Evolutionary conservation across 1,140 invertebrate species (phyloP).

Genomic region (Pentalonia nigronervosa): DNA sequence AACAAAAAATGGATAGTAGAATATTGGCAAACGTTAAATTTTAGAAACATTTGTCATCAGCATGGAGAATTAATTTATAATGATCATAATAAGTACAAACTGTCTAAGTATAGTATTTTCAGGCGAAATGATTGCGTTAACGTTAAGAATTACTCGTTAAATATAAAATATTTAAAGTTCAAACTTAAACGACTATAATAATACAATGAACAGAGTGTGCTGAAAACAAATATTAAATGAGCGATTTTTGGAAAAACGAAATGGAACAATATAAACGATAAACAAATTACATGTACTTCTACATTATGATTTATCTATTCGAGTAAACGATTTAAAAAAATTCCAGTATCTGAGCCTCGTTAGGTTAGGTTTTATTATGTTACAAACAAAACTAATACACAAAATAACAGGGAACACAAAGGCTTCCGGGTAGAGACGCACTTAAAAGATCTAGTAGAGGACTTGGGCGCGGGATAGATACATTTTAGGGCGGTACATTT

Average conservation of each 20-base stretch:
- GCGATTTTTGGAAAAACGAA: neutral
- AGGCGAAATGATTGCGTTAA: neutral
- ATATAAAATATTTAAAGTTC: neutral
- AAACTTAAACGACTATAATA: neutral
- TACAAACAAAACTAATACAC: no score
- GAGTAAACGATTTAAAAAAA: no score
- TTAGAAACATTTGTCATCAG: neutral
- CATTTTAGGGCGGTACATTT: no score
- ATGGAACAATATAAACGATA: no score
- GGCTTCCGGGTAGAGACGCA: no score
- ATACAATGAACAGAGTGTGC: neutral
- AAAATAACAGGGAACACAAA: no score
- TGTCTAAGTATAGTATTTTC: neutral
- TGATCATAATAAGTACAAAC: neutral
- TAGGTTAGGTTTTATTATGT: no score
- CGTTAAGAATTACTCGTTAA: neutral
- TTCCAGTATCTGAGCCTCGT: no score
- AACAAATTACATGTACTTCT: no score
- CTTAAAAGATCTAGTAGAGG: no score
- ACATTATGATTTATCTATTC: no score
- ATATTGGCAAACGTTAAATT: neutral
- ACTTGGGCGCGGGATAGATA: no score
- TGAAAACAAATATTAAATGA: neutral
- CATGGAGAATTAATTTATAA: neutral
- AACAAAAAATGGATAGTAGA: neutral